Percentiles rank a stretch among this genome's conserved stretches.
Conservation (phyloP, 2,113 vertebrate genomes). For the Egretta garzetta region DNA sequence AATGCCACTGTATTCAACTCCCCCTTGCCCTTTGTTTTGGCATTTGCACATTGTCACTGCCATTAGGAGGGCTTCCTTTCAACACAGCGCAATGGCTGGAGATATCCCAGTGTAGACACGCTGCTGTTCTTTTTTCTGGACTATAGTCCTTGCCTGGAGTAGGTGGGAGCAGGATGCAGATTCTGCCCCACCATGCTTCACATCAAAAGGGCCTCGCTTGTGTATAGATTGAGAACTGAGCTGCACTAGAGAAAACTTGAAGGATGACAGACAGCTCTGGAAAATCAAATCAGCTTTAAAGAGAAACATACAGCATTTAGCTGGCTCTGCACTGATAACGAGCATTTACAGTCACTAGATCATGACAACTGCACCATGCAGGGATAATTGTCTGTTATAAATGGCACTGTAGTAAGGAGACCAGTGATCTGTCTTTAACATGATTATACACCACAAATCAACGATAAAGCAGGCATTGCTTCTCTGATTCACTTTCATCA, state of each 20-base stretch:
- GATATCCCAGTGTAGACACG: neutral
- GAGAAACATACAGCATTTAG: conserved; percentile 10
- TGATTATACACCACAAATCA: conserved; percentile 58
- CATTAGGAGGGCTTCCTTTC: neutral
- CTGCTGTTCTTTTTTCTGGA: neutral
- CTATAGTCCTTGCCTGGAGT: neutral
- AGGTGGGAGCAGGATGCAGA: neutral
- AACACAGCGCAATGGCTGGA: neutral
- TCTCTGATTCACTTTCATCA: conserved; percentile 23
- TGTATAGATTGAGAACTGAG: neutral
- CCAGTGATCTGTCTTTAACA: conserved; percentile 59
- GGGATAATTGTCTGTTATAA: conserved; percentile 58
- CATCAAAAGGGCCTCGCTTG: neutral
- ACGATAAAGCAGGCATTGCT: conserved; percentile 22
- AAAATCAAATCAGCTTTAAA: conserved; percentile 47
- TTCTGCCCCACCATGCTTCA: neutral
- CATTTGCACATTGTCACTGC: neutral
- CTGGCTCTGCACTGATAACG: conserved; percentile 37
- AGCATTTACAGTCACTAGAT: conserved; percentile 31
- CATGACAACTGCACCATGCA: conserved; percentile 39
- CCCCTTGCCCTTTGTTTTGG: neutral
- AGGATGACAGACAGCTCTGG: conserved; percentile 18
- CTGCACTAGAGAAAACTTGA: neutral
- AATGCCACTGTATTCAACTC: neutral
- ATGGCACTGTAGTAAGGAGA: conserved; percentile 38